A percentile compares a stretch with the other conserved stretches of the same genome.
Conservation (phyloP, 2,888 invertebrate genomes). For the Aethes cnicana region DNA sequence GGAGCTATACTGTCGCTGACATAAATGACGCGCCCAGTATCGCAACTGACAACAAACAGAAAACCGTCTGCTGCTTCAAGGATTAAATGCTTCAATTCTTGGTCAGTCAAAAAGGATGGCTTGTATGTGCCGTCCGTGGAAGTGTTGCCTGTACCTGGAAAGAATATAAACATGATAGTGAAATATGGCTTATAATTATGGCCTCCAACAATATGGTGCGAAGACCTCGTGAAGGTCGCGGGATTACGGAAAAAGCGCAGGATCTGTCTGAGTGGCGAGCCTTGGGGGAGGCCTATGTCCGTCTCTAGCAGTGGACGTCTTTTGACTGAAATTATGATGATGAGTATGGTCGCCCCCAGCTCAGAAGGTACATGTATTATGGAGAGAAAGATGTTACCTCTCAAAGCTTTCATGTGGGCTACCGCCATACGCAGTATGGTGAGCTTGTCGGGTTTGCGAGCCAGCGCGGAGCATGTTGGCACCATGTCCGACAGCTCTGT, state of each 20-base stretch:
- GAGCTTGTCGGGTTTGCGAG: conserved; percentile 99
- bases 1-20: conserved; percentile 99
- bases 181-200: too few relatives aligned
- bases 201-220: too few relatives aligned
- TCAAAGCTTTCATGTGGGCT: conserved; percentile 98
- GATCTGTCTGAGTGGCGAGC: too few relatives aligned
- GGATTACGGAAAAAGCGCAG: too few relatives aligned
- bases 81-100: conserved; percentile 98
- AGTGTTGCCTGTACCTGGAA: conserved; percentile 96
- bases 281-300: too few relatives aligned
- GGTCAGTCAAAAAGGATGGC: conserved; percentile 99
- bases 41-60: conserved; percentile 96
- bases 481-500: conserved; percentile 99
- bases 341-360: too few relatives aligned
- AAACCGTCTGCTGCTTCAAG: conserved; percentile 99
- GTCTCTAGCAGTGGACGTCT: too few relatives aligned
- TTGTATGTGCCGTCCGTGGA: conserved; percentile 98
- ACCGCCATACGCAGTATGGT: conserved; percentile 99
- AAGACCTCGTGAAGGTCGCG: too few relatives aligned
- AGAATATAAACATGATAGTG: background rate
- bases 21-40: conserved; percentile 97
- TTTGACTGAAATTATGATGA: too few relatives aligned
- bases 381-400: conserved; percentile 83
- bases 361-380: too few relatives aligned
- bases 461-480: conserved; percentile 98